These are phyloP conservation scores for Helicoverpa assulta DNA, from an alignment of 2,888 invertebrate species.

Conservation along the genomic window DNA sequence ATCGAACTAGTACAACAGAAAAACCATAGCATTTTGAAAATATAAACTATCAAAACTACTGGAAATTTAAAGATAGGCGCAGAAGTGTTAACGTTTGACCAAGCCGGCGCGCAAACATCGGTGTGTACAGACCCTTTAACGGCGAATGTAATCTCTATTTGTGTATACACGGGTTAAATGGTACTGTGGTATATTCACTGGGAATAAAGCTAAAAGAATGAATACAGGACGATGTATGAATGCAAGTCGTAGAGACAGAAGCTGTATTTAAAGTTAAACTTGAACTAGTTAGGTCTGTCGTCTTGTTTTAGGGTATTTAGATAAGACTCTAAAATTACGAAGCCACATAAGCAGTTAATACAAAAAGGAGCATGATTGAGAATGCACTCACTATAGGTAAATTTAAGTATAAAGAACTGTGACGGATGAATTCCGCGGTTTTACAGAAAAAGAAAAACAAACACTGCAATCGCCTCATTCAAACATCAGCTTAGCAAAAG, in stretches of 20 bases:
- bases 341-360: too few species aligned
- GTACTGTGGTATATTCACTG: slow-evolving; percentile 31
- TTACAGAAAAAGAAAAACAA: too few species aligned
- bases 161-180: slow-evolving; percentile 51
- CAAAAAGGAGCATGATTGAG: too few species aligned
- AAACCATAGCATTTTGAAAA: background rate
- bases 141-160: slow-evolving; percentile 70
- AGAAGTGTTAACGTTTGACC: slow-evolving; percentile 77
- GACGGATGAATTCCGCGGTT: too few species aligned
- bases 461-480: too few species aligned
- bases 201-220: slow-evolving; percentile 4
- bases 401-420: too few species aligned
- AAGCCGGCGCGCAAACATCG: slow-evolving; percentile 63
- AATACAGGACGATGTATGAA: background rate
- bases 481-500: too few species aligned
- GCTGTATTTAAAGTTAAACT: background rate
- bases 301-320: too few species aligned
- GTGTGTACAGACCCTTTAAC: slow-evolving; percentile 67
- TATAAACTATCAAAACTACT: slow-evolving; percentile 11
- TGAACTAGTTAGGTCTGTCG: background rate
- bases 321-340: too few species aligned
- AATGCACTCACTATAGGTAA: too few species aligned
- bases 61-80: slow-evolving; percentile 56
- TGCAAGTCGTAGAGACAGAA: background rate
- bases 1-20: background rate